These are phyloP conservation scores for Oplegnathus fasciatus DNA, from an alignment of 2,113 vertebrate species.

Conservation along the genomic window DNA sequence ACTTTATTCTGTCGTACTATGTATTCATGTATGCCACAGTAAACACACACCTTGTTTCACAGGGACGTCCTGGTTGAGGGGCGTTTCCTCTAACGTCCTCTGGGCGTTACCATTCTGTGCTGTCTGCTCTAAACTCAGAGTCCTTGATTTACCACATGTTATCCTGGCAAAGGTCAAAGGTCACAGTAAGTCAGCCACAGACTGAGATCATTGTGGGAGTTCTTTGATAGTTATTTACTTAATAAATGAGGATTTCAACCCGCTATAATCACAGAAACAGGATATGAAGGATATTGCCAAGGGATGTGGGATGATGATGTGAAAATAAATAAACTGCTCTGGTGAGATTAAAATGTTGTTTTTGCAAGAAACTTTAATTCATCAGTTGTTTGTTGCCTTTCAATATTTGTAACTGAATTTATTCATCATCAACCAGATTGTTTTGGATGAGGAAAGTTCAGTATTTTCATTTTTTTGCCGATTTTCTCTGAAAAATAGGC, in stretches of 20 bases:
- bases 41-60: slow-evolving; percentile 63
- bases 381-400: background rate
- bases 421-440: background rate
- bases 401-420: background rate
- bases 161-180: slow-evolving; percentile 68
- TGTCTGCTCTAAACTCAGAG: slow-evolving; percentile 9
- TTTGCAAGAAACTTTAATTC: background rate
- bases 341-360: background rate
- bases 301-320: background rate
- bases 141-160: slow-evolving; percentile 64
- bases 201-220: background rate
- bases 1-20: too few relatives aligned
- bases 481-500: background rate
- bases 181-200: slow-evolving; percentile 18
- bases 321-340: background rate
- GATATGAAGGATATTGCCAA: background rate
- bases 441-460: background rate
- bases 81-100: slow-evolving; percentile 5
- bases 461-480: background rate
- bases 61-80: background rate
- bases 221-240: background rate
- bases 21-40: background rate
- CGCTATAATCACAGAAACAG: background rate
- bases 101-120: background rate
- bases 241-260: background rate